Evolutionary conservation across 2,888 invertebrate species (phyloP), one percentile per base, ranked within the genome.

Genomic region (Lordiphosa fenestrarum): DNA sequence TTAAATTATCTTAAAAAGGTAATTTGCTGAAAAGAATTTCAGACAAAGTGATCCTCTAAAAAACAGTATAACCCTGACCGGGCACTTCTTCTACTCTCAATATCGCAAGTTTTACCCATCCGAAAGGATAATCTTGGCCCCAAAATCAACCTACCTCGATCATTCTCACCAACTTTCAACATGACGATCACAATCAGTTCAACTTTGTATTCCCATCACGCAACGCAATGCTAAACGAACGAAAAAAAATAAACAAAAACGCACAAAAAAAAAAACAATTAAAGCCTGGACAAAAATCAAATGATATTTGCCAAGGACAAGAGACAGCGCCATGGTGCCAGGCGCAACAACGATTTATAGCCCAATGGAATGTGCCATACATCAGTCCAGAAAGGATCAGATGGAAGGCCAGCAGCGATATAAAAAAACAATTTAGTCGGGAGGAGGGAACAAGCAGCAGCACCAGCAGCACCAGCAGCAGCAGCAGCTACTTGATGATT

Each of bases 401-500:
- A 74, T 75, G 71, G 35, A 53, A 36, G 39, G 30, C 23, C 30
- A 42, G 19, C 30, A 53, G 48, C 71, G 71, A 65, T 73, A 75
- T 75, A 69, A 75, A 83, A 81, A 80, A 83, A 81, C 81, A 74
- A 77, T 81, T 81, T 71, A 66, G 66, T 60, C 55, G 38, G 65
- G 10, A 19, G 49, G 33, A 44, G 23, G 52, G n/a, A 15, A 15
- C 12, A 40, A 10, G 19, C 13, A 39, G 35, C 48, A 53, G 49
- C 40, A 63, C 51, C 61, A 60, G 71, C 72, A n/a, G n/a, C 30
- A 44, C 41, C 9, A 15, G 23, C 35, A 38, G 44, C 48, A 53
- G 49, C 40, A 63, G 53, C 61, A 60, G 71, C 72, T 71, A 63
- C 69, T 72, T 66, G 86, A 84, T 88, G 89, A 89, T 88, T 88